These are phyloP conservation scores for Indri indri DNA, from an alignment of 2,113 vertebrate genomes.

Conservation along the genomic window DNA sequence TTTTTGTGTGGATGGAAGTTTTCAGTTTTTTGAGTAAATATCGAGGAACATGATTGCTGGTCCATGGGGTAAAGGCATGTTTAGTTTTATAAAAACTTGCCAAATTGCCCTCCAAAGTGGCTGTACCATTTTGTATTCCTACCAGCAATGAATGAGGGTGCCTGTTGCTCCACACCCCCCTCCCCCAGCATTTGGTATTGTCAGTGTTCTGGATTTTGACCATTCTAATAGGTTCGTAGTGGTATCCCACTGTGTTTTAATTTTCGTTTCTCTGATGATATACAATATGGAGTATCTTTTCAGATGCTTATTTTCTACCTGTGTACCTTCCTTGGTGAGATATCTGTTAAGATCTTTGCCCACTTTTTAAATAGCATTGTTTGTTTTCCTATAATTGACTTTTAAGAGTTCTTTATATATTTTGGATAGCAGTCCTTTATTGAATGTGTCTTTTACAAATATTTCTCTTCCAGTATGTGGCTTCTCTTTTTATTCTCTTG, in stretches of 20 bases:
- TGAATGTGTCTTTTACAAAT: not conserved
- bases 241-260: not conserved
- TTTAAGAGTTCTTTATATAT: not conserved
- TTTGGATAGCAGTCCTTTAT: not conserved
- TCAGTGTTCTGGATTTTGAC: not conserved
- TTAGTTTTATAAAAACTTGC: not conserved
- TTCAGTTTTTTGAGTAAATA: not conserved
- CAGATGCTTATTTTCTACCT: not conserved
- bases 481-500: not conserved
- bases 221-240: not conserved
- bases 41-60: not conserved
- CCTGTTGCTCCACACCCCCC: not conserved
- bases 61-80: not conserved
- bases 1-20: not conserved
- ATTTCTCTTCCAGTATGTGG: not conserved
- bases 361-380: not conserved
- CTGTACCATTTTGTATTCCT: not conserved
- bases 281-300: not conserved
- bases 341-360: not conserved
- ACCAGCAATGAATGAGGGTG: not conserved
- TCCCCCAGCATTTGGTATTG: not conserved
- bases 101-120: not conserved
- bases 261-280: not conserved
- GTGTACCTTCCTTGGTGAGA: not conserved
- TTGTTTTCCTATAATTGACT: not conserved